Conservation (phyloP, 2,113 vertebrate species). For the Sarotherodon lohbergeri region DNA sequence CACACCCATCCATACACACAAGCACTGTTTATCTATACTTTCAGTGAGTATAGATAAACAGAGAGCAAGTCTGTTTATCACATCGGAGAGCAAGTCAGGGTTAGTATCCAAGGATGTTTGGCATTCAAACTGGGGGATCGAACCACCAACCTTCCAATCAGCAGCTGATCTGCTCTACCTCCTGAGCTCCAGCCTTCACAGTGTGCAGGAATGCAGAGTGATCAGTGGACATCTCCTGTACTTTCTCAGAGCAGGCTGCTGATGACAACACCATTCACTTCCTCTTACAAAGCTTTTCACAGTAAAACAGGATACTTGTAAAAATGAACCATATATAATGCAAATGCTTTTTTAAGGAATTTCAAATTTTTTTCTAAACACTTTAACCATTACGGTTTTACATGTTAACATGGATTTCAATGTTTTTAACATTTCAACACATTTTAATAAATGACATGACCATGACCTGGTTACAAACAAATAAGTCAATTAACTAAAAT, state of each 20-base stretch:
- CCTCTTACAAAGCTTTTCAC: neutral
- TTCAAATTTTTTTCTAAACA: neutral
- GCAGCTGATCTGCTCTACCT: neutral
- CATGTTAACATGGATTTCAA: rapidly evolving
- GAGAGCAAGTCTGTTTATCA: too few relatives aligned
- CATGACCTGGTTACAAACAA: neutral
- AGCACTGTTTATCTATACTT: neutral
- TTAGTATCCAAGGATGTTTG: neutral
- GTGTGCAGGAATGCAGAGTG: neutral
- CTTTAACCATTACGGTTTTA: neutral
- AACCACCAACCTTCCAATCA: neutral
- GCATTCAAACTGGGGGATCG: neutral
- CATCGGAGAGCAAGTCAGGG: rapidly evolving
- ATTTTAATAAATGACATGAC: neutral
- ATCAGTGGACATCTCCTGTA: neutral
- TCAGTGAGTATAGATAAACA: neutral
- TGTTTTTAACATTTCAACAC: neutral
- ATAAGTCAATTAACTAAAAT: neutral
- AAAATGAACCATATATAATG: neutral
- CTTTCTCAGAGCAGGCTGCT: neutral
- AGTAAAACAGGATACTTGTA: neutral
- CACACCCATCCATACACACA: neutral
- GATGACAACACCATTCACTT: neutral
- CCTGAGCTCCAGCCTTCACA: neutral
- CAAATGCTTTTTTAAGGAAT: neutral